Conservation (phyloP, 2,797 vertebrate species). For the Catharus ustulatus region DNA sequence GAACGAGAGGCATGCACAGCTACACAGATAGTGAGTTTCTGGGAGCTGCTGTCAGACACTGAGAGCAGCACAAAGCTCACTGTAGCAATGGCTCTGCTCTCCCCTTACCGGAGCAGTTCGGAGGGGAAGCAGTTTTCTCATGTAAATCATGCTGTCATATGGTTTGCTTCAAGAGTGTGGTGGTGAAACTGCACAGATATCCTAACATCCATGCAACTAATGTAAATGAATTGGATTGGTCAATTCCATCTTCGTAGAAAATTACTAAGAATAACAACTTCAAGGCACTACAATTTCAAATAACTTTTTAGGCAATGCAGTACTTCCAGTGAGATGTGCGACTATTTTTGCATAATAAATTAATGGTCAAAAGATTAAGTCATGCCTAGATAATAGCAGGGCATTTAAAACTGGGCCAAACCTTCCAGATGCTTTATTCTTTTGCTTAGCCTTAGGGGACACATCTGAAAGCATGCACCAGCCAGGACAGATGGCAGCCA, state of each 20-base stretch:
- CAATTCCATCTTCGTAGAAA: background rate
- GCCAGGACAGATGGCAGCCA: slow-evolving; percentile 25
- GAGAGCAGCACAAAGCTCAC: background rate
- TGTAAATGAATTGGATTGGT: background rate
- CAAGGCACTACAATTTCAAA: background rate
- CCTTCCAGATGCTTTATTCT: background rate
- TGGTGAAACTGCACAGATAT: background rate
- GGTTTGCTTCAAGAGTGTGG: background rate
- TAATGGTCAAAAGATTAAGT: background rate
- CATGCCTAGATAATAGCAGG: background rate
- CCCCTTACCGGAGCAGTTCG: accelerated
- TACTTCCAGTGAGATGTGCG: background rate
- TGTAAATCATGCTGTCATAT: background rate
- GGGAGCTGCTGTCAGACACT: background rate
- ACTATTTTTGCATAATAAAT: background rate
- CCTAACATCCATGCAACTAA: background rate
- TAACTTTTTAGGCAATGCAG: background rate
- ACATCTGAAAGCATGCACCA: background rate
- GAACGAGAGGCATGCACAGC: background rate
- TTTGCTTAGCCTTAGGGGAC: background rate
- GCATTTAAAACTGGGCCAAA: background rate
- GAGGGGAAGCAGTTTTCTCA: background rate
- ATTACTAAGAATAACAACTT: background rate
- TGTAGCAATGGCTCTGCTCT: accelerated
- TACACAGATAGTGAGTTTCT: accelerated